These are phyloP conservation scores for Phymatocera aterrima DNA, from an alignment of 2,888 invertebrate species.

Conservation along the genomic window DNA sequence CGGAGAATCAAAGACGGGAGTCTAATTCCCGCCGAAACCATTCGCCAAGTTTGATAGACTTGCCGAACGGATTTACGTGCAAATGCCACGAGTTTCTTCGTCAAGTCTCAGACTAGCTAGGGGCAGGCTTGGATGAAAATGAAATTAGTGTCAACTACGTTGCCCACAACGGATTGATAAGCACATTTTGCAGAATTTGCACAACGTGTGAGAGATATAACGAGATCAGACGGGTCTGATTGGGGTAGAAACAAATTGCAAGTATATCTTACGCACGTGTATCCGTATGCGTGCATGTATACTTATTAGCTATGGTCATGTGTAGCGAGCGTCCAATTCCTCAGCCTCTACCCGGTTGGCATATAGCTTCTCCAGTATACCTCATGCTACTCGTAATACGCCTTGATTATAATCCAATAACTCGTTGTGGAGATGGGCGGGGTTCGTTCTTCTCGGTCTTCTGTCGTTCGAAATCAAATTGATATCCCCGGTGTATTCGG, in stretches of 20 bases:
- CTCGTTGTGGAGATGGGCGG: conserved; percentile 12
- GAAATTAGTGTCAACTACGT: neutral
- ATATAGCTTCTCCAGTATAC: conserved; percentile 33
- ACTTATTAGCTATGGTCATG: neutral
- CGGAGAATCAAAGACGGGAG: neutral
- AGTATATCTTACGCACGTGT: neutral
- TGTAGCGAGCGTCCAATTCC: neutral
- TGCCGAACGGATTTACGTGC: neutral
- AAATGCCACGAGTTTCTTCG: neutral
- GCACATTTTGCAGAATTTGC: conserved; percentile 7
- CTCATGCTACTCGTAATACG: conserved; percentile 22
- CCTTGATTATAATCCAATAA: conserved; percentile 45
- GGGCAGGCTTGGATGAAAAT: too few relatives aligned
- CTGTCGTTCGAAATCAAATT: conserved; percentile 58
- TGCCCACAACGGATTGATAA: neutral
- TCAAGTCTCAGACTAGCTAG: neutral
- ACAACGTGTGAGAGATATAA: neutral
- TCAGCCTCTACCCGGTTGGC: neutral
- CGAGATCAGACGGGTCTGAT: conserved; percentile 1
- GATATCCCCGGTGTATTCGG: conserved; percentile 58
- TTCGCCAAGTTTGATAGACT: neutral
- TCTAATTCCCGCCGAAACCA: neutral
- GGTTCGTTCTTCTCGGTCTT: conserved; percentile 35
- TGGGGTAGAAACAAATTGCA: conserved; percentile 1
- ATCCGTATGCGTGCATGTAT: neutral